Percentiles rank a stretch among this genome's conserved stretches.
Evolutionary conservation across 2,888 invertebrate genomes (phyloP).

Genomic region (Xestia xanthographa): DNA sequence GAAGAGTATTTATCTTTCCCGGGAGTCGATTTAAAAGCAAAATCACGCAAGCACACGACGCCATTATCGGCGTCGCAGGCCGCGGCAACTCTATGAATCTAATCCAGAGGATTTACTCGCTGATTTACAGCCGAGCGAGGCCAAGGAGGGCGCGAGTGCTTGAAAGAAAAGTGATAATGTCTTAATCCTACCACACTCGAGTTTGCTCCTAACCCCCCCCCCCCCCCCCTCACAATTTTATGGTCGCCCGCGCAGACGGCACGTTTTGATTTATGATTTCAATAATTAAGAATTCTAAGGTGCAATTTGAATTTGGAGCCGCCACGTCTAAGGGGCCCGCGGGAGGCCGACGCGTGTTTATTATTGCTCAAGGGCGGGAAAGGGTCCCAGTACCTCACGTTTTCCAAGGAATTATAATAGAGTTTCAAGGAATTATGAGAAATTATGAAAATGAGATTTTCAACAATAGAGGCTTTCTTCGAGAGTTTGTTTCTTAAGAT

Average conservation of each 20-base stretch:
- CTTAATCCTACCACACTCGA: slow-evolving; percentile 92
- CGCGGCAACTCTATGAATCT: slow-evolving; percentile 90
- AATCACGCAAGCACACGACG: slow-evolving; percentile 89
- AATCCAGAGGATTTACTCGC: slow-evolving; percentile 90
- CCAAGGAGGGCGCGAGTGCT: slow-evolving; percentile 87
- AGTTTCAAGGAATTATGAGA: slow-evolving; percentile 81
- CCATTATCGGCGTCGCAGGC: slow-evolving; percentile 89
- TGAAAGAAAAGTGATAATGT: slow-evolving; percentile 93
- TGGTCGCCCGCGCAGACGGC: slow-evolving; percentile 89
- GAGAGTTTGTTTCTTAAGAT: slow-evolving; percentile 49
- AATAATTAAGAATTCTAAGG: slow-evolving; percentile 91
- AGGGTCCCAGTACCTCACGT: slow-evolving; percentile 86
- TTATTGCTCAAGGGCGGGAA: slow-evolving; percentile 86
- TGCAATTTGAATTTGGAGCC: slow-evolving; percentile 90
- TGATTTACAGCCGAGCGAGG: slow-evolving; percentile 89
- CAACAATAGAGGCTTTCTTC: slow-evolving; percentile 61
- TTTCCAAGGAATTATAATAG: slow-evolving; percentile 84
- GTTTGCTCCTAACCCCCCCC: slow-evolving; percentile 74
- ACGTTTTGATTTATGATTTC: slow-evolving; percentile 91
- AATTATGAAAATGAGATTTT: slow-evolving; percentile 74
- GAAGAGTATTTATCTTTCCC: slow-evolving; percentile 87
- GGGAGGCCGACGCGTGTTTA: slow-evolving; percentile 89
- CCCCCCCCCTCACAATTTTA: slow-evolving; percentile 81
- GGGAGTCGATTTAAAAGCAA: slow-evolving; percentile 89
- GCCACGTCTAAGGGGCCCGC: slow-evolving; percentile 83